phyloP scores from a whole-genome alignment of 2,113 vertebrate genomes.

The Ranitomeya variabilis region DNA sequence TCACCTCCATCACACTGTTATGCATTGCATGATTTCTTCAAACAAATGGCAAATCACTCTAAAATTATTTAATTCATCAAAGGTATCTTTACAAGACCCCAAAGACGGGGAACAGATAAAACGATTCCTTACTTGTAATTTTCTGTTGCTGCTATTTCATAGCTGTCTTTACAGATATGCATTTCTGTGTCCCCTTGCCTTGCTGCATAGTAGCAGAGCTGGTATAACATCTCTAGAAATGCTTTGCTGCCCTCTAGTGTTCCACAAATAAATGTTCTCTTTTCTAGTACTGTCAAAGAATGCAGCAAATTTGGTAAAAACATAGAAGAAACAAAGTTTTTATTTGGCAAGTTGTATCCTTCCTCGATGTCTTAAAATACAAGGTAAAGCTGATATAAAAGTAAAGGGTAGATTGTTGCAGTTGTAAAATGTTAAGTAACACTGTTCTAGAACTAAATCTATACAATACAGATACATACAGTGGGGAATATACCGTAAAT shows the following conservation, averaged over 20 bases:
- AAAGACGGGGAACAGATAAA: not conserved
- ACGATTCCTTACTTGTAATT: constrained; percentile 14
- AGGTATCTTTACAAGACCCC: not conserved
- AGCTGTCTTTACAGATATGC: not conserved
- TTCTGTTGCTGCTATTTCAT: not conserved
- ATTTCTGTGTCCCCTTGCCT: not conserved
- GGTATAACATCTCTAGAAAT: not conserved
- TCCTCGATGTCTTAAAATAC: no score
- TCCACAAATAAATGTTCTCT: not conserved
- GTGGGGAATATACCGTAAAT: no score
- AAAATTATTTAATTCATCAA: not conserved
- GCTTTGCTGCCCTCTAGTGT: constrained; percentile 45
- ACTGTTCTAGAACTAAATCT: no score
- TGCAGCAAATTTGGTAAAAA: not conserved
- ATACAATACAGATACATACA: no score
- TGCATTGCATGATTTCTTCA: not conserved
- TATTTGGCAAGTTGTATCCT: no score
- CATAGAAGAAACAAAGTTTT: no score
- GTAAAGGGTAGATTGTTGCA: no score
- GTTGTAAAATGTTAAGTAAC: no score
- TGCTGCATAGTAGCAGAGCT: not conserved
- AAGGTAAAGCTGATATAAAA: no score
- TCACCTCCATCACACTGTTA: no score
- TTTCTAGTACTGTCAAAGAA: not conserved
- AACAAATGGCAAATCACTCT: not conserved